Base-by-base conservation (phyloP, 2,888 invertebrate species). In the Trichogramma dendrolimi region DNA sequence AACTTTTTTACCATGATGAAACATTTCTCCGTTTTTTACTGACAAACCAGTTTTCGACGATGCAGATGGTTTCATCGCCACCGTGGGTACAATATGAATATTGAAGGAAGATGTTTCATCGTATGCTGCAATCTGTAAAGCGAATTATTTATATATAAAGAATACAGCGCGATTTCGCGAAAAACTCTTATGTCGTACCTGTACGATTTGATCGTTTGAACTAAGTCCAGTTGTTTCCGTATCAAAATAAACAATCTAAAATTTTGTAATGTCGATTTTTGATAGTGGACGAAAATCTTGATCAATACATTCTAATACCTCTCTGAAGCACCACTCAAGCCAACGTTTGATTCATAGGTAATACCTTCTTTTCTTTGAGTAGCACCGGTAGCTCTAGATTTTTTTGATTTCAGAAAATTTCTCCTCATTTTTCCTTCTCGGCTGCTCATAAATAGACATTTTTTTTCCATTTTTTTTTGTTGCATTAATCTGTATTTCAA, bases 141-240 rank as follows among this genome's bases (percentile, higher is more conserved):
- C n/a, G n/a, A n/a, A n/a, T n/a, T n/a, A n/a, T n/a, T n/a, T n/a
- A n/a, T n/a, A n/a, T n/a, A n/a, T n/a, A n/a, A n/a, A n/a, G n/a
- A n/a, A n/a, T n/a, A n/a, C n/a, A n/a, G n/a, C n/a, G n/a, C n/a
- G n/a, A n/a, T n/a, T n/a, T n/a, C n/a, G n/a, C n/a, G n/a, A n/a
- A n/a, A n/a, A n/a, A n/a, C n/a, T n/a, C n/a, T n/a, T n/a, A n/a
- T n/a, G n/a, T n/a, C n/a, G n/a, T 55, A 65, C 65, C 55, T 64
- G 66, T 44, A 48, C 44, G 44, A 67, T 64, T 57, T 67, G 61
- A 7, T 54, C 54, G 11, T 55, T 40, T 11, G 55, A 57, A 3
- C 7, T 27, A 10, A 63, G n/a, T 4, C 62, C 63, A 44, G 63
- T 61, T 6, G 63, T 65, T 58, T 66, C 58, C 7, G 67, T 41